phyloP scores from a whole-genome alignment of 2,113 vertebrate genomes.

The Corythornis cristatus region DNA sequence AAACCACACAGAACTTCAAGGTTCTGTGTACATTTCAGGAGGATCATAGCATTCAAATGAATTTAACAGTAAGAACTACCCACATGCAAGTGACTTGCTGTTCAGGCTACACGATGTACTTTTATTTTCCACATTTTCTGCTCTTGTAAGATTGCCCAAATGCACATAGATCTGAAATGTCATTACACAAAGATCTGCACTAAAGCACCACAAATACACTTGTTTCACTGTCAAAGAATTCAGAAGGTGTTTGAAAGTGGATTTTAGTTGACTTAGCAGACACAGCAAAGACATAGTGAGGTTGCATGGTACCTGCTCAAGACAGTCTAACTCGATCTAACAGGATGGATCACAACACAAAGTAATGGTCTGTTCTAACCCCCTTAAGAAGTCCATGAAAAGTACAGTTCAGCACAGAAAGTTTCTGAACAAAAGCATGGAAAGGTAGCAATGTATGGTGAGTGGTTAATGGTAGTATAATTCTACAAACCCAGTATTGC shows the following conservation, averaged over 20 bases:
- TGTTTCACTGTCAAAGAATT: neutral
- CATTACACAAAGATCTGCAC: neutral
- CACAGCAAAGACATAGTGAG: neutral
- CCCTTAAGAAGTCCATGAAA: neutral
- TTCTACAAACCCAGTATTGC: neutral
- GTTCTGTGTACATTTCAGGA: neutral
- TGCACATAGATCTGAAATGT: neutral
- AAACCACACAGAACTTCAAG: neutral
- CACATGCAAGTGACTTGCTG: neutral
- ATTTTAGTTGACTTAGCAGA: neutral
- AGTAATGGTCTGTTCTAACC: neutral
- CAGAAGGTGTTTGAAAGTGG: neutral
- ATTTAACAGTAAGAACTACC: neutral
- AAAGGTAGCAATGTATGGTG: neutral
- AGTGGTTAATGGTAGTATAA: neutral
- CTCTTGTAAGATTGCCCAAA: neutral
- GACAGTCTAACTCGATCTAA: neutral
- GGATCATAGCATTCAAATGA: neutral
- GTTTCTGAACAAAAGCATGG: neutral
- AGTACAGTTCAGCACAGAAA: no score
- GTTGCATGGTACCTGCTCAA: neutral
- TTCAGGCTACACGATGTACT: neutral
- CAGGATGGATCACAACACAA: neutral
- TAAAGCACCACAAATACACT: neutral
- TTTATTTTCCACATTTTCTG: neutral